A percentile compares a stretch with the other conserved stretches of the same genome.
Conservation (phyloP, 2,113 vertebrate genomes). For the Oryctolagus cuniculus region DNA sequence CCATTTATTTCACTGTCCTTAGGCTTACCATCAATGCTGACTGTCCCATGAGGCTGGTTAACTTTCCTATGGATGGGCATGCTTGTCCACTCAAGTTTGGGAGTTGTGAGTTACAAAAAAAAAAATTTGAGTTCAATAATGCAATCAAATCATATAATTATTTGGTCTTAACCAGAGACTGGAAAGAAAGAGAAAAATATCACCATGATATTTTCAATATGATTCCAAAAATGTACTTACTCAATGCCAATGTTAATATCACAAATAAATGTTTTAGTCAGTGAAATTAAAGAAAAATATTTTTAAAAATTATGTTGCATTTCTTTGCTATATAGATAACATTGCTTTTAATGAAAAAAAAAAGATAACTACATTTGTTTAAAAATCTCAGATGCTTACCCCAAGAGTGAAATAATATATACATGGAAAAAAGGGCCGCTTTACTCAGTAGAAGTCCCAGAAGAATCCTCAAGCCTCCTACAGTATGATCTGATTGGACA, state of each 20-base stretch:
- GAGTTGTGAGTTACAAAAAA: slow-evolving; percentile 94
- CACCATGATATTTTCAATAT: neutral
- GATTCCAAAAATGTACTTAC: neutral
- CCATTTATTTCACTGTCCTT: slow-evolving; percentile 68
- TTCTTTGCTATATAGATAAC: neutral
- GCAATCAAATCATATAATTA: slow-evolving; percentile 17
- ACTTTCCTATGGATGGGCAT: slow-evolving; percentile 99
- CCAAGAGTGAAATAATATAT: slow-evolving; percentile 98
- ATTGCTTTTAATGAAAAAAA: slow-evolving; percentile 10
- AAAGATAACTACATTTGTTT: slow-evolving; percentile 28
- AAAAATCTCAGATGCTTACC: slow-evolving; percentile 94
- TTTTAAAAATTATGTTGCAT: neutral
- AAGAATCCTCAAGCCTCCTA: slow-evolving; percentile 97
- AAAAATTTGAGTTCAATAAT: slow-evolving; percentile 48
- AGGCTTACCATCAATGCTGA: slow-evolving; percentile 98
- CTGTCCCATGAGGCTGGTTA: slow-evolving; percentile 97
- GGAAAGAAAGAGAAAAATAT: neutral
- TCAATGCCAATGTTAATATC: slow-evolving; percentile 14
- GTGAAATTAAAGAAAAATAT: neutral
- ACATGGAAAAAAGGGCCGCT: slow-evolving; percentile 99
- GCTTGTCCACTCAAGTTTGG: slow-evolving; percentile 98
- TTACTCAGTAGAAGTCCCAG: slow-evolving; percentile 96
- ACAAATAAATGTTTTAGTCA: neutral
- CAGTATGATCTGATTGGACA: slow-evolving; percentile 98
- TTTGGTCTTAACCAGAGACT: neutral